These are phyloP conservation scores for Tubiluchus corallicola DNA, from an alignment of 2,888 invertebrate species.

Conservation along the genomic window DNA sequence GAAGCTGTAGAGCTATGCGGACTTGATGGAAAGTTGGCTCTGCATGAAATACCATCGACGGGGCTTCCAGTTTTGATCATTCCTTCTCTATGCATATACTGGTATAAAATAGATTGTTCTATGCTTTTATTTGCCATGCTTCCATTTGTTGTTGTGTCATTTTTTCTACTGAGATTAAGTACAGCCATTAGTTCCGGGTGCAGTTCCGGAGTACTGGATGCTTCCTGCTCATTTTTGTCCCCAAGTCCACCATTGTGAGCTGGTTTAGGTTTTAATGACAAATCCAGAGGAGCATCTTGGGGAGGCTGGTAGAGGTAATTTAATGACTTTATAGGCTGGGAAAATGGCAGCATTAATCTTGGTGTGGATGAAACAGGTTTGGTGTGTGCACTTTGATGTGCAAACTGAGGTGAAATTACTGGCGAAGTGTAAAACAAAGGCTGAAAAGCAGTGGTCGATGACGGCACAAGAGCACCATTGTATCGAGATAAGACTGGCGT, in stretches of 20 bases:
- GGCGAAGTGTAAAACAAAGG: neutral
- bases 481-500: conserved; percentile 12
- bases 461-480: conserved; percentile 1
- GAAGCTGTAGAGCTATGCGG: conserved; percentile 9
- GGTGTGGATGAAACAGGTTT: neutral
- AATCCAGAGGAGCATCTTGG: conserved; percentile 65
- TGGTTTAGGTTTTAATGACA: conserved; percentile 48
- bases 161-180: conserved; percentile 53
- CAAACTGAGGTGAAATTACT: neutral
- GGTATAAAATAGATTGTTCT: conserved; percentile 22
- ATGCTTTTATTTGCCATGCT: conserved; percentile 14
- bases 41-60: conserved; percentile 13
- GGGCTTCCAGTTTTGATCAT: conserved; percentile 17
- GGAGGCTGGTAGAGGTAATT: conserved; percentile 4
- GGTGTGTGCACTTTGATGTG: neutral
- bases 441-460: neutral
- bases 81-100: conserved; percentile 25
- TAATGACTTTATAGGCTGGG: conserved; percentile 13
- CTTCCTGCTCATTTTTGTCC: conserved; percentile 38
- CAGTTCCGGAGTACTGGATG: conserved; percentile 38
- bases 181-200: conserved; percentile 28
- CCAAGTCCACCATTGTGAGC: conserved; percentile 33
- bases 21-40: conserved; percentile 12
- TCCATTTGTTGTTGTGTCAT: conserved; percentile 10
- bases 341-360: conserved; percentile 10